Base-by-base conservation (phyloP, 2,888 invertebrate species). In the Octonoba sinensis region DNA sequence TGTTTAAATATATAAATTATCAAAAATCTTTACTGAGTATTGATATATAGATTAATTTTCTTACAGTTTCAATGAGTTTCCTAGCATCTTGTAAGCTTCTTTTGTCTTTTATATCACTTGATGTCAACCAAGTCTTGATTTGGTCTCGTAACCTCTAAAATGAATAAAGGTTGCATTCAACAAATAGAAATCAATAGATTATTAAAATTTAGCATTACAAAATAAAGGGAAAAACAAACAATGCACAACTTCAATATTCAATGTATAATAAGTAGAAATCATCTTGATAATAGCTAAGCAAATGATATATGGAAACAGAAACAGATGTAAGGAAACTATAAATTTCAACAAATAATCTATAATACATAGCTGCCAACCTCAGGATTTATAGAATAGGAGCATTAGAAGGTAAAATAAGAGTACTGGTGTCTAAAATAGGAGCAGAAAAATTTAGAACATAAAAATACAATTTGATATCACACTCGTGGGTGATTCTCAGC, bases 111-210 rank as follows among this genome's bases (percentile, higher is more conserved):
- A 99, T 99, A 91, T 99, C 99, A 87, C 95, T 97, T 86, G 97
- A 97, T 87, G 98, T 96, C 90, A 99, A 96, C 99, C 99, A 99
- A 90, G 97, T 97, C 92, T 99, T 99, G 91, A 99, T 99, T 91
- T 99, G 99, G 92, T 99, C 99, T 89, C 99, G 95, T 91, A 99
- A 93, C 93, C 99, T 93, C 89, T 90, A 49, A 59, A 62, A 47
- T 60, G 22, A 47, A 65, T 16, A 22, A 18, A 47, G 4, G 47
- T n/a, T n/a, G 12, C 13, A 16, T 13, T 20, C 15, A 20, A 16
- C 3, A 44, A 49, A 47, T 18, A 20, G 46, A n/a, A 65, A n/a
- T 3, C 15, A 62, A 27, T n/a, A n/a, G n/a, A n/a, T 27, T 36
- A 3, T 27, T 4, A 57, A 22, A 22, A n/a, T 47, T 47, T 47